These are phyloP conservation scores for Rambutsinella grinnellia DNA, from an alignment of 2,888 invertebrate species.

Conservation along the genomic window DNA sequence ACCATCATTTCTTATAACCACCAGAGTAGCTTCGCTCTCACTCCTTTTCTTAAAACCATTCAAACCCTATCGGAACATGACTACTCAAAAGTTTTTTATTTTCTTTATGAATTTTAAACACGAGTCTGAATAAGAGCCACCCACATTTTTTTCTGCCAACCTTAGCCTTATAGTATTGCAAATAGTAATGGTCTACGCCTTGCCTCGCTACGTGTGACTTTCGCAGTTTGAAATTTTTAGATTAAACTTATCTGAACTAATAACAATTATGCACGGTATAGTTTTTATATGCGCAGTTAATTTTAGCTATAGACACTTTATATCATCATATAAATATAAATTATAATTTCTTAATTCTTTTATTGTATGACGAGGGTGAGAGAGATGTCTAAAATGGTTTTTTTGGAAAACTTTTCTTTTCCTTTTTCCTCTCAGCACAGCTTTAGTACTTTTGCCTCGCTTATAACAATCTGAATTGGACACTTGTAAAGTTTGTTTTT, in stretches of 20 bases:
- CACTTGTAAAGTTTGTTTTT: no score
- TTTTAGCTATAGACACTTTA: not conserved
- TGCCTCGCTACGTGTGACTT: not conserved
- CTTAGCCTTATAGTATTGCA: not conserved
- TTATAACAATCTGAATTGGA: no score
- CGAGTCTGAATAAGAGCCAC: no score
- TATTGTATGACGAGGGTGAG: not conserved
- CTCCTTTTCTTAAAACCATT: not conserved
- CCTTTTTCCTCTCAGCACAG: not conserved
- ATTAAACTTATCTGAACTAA: no score
- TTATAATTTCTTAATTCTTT: not conserved
- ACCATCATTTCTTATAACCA: not conserved
- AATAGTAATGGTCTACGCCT: not conserved
- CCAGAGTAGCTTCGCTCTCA: not conserved
- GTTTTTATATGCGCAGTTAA: not conserved
- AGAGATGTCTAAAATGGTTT: not conserved
- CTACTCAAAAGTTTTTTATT: not conserved
- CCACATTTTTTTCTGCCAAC: no score
- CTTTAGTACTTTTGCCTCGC: no score
- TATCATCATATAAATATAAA: not conserved
- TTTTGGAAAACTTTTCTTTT: not conserved
- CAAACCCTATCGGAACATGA: not conserved
- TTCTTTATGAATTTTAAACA: not conserved
- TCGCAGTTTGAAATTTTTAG: not conserved
- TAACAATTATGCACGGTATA: not conserved